Base-by-base conservation (phyloP, 1,140 invertebrate species). In the Maniola jurtina region DNA sequence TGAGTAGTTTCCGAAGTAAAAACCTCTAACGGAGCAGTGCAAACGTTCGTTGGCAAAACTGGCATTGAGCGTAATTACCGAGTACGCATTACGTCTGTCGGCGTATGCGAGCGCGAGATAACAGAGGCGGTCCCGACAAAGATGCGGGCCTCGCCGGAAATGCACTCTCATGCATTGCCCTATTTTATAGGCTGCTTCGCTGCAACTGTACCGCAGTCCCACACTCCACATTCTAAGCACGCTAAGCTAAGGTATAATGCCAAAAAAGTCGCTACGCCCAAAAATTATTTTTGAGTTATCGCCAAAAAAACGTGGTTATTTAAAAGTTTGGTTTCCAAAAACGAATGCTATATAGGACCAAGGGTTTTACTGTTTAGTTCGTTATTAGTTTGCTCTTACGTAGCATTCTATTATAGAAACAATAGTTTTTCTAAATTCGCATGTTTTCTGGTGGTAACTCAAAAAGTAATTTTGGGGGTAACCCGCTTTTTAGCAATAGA, bases 101-200 rank as follows among this genome's bases (percentile, higher is more conserved):
- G 77, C 63, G 68, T 66, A 54, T 66, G 56, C 55, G 59, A 75
- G 72, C 64, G 54, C 55, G 59, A 75, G 72, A 77, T 82, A 82
- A 82, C 79, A 74, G 75, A 76, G 73, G 70, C 73, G 74, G 72
- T 59, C 71, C 72, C 73, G 70, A 70, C 76, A 80, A 79, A 77
- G 78, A 81, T 79, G 79, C 73, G 76, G 73, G 72, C 64, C 65
- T 66, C 72, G 66, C 78, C 78, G 84, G 86, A 88, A 82, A 81
- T 79, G 75, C 78, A 79, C 79, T 81, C 78, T 76, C 79, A 77
- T 81, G 76, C 76, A 79, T 68, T 84, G 81, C 72, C 83, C 84
- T 87, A 87, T 88, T 87, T 55, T 86, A 86, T 86, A 81, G 73
- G 70, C 61, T 71, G 64, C 70, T 73, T 79, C 70, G 66, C 63